Evolutionary conservation across 2,888 invertebrate species (phyloP).

Genomic region (Oeneis ivallda): DNA sequence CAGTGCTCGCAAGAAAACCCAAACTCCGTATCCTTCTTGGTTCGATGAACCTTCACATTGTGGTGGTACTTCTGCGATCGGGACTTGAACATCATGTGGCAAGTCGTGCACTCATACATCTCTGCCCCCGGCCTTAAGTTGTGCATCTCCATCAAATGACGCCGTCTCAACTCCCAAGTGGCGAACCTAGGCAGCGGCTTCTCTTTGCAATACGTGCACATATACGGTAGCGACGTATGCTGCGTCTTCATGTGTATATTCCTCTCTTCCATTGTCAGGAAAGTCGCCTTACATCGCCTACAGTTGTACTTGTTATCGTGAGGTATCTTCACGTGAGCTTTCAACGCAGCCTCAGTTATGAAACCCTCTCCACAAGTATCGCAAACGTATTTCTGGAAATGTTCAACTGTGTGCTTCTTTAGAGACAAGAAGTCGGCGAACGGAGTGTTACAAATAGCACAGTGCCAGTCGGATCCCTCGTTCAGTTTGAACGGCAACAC

Average conservation of each 20-base stretch:
- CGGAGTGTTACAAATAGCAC: slow-evolving; percentile 69
- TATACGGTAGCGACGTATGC: slow-evolving; percentile 66
- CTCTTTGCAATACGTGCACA: slow-evolving; percentile 73
- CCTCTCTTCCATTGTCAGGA: slow-evolving; percentile 67
- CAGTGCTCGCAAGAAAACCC: slow-evolving; percentile 77
- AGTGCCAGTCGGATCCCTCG: slow-evolving; percentile 70
- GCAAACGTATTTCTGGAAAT: slow-evolving; percentile 74
- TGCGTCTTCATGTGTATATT: slow-evolving; percentile 69
- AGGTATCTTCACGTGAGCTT: slow-evolving; percentile 67
- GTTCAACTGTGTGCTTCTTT: slow-evolving; percentile 70
- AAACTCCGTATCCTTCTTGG: slow-evolving; percentile 71
- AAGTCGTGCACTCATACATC: slow-evolving; percentile 74
- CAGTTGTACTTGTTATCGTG: slow-evolving; percentile 73
- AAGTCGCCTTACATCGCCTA: slow-evolving; percentile 71
- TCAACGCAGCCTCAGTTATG: slow-evolving; percentile 68
- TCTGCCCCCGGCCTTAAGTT: slow-evolving; percentile 72
- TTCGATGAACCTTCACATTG: slow-evolving; percentile 71
- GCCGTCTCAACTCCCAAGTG: slow-evolving; percentile 70
- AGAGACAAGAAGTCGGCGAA: slow-evolving; percentile 69
- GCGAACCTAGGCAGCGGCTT: slow-evolving; percentile 64
- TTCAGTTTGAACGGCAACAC: slow-evolving; percentile 71
- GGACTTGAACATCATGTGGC: slow-evolving; percentile 74
- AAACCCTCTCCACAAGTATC: slow-evolving; percentile 76
- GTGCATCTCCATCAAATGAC: slow-evolving; percentile 73
- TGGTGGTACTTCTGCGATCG: slow-evolving; percentile 75